A percentile compares a stretch with the other conserved stretches of the same genome.
phyloP scores from a whole-genome alignment of 2,113 vertebrate species.

The Oreochromis spilurus region DNA sequence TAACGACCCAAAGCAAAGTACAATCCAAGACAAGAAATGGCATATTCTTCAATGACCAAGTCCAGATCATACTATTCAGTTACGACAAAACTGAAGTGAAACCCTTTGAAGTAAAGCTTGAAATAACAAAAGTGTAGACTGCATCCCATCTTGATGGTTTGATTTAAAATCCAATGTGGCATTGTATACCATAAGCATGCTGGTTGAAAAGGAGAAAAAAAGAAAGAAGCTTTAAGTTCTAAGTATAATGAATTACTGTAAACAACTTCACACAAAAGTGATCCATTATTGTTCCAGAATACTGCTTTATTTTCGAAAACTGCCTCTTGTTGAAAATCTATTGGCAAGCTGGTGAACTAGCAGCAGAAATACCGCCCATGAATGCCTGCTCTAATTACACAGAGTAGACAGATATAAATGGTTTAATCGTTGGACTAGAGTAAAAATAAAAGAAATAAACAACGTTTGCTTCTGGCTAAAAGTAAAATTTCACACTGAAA shows the following conservation, averaged over 20 bases:
- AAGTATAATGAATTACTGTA: neutral
- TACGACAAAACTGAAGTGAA: neutral
- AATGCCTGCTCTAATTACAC: slow-evolving; percentile 35
- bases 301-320: neutral
- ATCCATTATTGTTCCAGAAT: neutral
- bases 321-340: neutral
- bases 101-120: neutral
- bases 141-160: neutral
- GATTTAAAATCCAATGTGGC: neutral
- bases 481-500: neutral
- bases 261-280: neutral
- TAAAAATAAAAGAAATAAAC: neutral
- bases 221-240: neutral
- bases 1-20: fast-evolving
- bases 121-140: neutral
- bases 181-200: neutral
- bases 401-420: slow-evolving; percentile 18
- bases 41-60: neutral
- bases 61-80: neutral
- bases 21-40: neutral
- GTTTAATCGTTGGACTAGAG: neutral
- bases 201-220: neutral
- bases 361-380: neutral
- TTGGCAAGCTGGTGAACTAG: neutral
- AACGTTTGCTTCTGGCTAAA: neutral